Evolutionary conservation across 2,888 invertebrate species (phyloP).

Genomic region (Drosophila neonasuta): DNA sequence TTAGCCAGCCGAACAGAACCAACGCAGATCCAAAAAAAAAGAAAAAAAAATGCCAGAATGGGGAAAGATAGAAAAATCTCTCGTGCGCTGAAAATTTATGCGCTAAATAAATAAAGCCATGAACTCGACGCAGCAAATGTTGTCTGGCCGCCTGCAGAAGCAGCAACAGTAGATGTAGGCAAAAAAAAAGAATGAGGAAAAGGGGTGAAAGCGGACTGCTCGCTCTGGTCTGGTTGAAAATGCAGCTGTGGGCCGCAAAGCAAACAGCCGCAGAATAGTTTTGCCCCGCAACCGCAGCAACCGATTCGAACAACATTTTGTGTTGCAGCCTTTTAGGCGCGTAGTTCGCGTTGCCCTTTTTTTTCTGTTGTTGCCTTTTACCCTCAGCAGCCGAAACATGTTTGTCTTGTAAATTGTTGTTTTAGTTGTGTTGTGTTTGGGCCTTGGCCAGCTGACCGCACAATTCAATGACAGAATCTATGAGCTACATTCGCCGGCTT

Average conservation of each 20-base stretch:
- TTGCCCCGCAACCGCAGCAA: conserved; percentile 36
- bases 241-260: conserved; percentile 47
- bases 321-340: conserved; percentile 49
- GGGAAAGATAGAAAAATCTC: conserved; percentile 44
- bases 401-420: conserved; percentile 35
- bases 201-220: conserved; percentile 1
- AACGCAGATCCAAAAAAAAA: neutral
- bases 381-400: conserved; percentile 21
- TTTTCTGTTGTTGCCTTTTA: no score
- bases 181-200: neutral
- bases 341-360: conserved; percentile 14
- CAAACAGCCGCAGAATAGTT: conserved; percentile 60
- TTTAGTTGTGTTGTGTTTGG: conserved; percentile 6
- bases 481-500: conserved; percentile 44
- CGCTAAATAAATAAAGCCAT: conserved; percentile 76
- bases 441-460: conserved; percentile 31
- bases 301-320: conserved; percentile 48
- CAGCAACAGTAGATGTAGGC: no score
- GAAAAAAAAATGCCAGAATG: neutral
- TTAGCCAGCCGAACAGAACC: conserved; percentile 14
- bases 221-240: conserved; percentile 34
- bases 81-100: conserved; percentile 69
- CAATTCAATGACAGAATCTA: conserved; percentile 55
- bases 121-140: conserved; percentile 69
- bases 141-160: conserved; percentile 38